These are phyloP conservation scores for Hippasteria phrygiana DNA, from an alignment of 53 echinoderm and acorn worm genomes.

Conservation along the genomic window DNA sequence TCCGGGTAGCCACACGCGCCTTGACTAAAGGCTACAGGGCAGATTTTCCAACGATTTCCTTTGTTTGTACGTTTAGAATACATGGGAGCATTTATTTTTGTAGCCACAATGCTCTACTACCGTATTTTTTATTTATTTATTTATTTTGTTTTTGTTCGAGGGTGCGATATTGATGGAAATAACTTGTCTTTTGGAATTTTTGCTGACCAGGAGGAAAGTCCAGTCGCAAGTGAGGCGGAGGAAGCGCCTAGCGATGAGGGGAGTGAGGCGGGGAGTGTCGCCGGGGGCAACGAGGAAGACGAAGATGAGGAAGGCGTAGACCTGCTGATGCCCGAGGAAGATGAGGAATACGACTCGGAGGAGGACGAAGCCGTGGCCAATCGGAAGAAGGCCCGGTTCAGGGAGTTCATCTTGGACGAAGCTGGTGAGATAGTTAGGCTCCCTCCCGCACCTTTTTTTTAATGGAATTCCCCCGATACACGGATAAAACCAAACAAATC, in stretches of 20 bases:
- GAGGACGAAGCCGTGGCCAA: constrained; percentile 64
- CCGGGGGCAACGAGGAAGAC: constrained; percentile 68
- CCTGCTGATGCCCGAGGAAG: constrained; percentile 75
- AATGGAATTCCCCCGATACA: no score
- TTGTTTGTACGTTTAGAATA: no score
- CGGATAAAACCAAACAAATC: no score
- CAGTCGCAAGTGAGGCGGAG: constrained; percentile 73
- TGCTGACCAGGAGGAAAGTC: constrained; percentile 55
- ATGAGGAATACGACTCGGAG: constrained; percentile 64
- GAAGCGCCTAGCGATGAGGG: constrained; percentile 62
- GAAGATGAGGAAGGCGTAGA: constrained; percentile 78
- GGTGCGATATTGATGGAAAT: no score
- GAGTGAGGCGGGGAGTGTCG: constrained; percentile 56
- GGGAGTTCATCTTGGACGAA: constrained; percentile 93
- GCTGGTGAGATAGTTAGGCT: constrained; percentile 91
- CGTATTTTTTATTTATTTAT: no score
- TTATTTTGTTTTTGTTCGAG: no score
- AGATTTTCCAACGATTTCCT: no score
- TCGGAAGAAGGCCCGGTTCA: constrained; percentile 76
- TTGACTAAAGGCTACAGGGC: no score
- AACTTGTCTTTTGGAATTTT: not conserved
- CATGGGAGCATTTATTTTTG: no score
- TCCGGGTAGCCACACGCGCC: no score
- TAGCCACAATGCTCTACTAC: no score
- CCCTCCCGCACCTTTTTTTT: no score